phyloP scores from a whole-genome alignment of 1,140 invertebrate species.

The Halotydeus destructor region DNA sequence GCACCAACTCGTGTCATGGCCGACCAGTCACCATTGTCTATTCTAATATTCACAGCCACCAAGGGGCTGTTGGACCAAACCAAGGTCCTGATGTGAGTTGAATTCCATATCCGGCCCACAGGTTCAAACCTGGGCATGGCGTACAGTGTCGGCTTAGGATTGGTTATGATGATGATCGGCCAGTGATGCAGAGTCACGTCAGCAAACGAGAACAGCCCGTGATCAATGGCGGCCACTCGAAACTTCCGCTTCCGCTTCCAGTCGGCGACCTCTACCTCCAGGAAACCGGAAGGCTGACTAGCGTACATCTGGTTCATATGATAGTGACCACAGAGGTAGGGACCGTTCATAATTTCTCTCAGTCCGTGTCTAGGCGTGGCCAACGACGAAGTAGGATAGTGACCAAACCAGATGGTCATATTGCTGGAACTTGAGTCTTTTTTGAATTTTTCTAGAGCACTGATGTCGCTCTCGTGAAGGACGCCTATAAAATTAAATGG shows the following conservation, averaged over 20 bases:
- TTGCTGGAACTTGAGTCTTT: too few relatives aligned
- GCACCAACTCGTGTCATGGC: slow-evolving; percentile 27
- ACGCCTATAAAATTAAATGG: slow-evolving; percentile 83
- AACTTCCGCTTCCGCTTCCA: slow-evolving; percentile 82
- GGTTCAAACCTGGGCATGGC: slow-evolving; percentile 49
- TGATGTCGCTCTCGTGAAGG: slow-evolving; percentile 28
- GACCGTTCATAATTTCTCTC: slow-evolving; percentile 34
- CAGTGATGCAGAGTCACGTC: slow-evolving; percentile 52
- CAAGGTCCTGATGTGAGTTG: slow-evolving; percentile 49
- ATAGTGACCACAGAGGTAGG: slow-evolving; percentile 78
- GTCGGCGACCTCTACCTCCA: slow-evolving; percentile 75
- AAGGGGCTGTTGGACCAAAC: slow-evolving; percentile 26
- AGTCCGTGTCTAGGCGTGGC: slow-evolving; percentile 35
- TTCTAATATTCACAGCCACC: slow-evolving; percentile 30
- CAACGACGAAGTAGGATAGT: slow-evolving; percentile 78
- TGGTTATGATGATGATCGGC: slow-evolving; percentile 64
- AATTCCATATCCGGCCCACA: slow-evolving; percentile 37
- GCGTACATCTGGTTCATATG: slow-evolving; percentile 77
- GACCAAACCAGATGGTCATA: slow-evolving; percentile 59
- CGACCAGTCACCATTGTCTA: slow-evolving; percentile 40
- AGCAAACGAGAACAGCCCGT: slow-evolving; percentile 68
- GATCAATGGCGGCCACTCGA: slow-evolving; percentile 59
- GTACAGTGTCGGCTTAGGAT: slow-evolving; percentile 61
- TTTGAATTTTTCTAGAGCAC: slow-evolving; percentile 3
- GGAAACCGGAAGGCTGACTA: slow-evolving; percentile 55